A percentile compares a stretch with the other conserved stretches of the same genome.
phyloP scores from a whole-genome alignment of 2,888 invertebrate species.

The Pinctada fucata region DNA sequence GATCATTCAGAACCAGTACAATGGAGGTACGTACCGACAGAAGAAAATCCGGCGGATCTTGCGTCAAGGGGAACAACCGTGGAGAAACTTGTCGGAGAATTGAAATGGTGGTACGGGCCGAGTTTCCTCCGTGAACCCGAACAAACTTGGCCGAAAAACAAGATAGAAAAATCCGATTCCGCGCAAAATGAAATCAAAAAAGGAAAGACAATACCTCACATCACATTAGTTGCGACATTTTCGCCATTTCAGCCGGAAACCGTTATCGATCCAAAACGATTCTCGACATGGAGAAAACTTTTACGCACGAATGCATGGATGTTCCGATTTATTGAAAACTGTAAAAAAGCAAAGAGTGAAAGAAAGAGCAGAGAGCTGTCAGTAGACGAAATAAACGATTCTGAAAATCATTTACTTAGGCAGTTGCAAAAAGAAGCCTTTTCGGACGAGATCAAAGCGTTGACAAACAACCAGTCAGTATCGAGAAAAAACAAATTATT shows the following conservation, averaged over 20 bases:
- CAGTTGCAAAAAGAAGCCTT: constrained; percentile 20
- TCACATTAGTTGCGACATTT: background rate
- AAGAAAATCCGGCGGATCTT: no score
- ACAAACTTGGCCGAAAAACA: constrained; percentile 7
- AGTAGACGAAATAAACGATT: constrained; percentile 25
- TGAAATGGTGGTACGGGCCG: constrained; percentile 40
- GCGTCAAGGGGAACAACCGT: background rate
- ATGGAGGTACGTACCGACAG: constrained; percentile 33
- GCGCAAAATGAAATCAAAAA: constrained; percentile 12
- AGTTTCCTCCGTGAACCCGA: constrained; percentile 28
- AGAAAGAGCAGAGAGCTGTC: background rate
- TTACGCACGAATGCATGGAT: no score
- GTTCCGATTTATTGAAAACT: no score
- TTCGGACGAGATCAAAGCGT: constrained; percentile 10
- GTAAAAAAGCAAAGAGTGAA: no score
- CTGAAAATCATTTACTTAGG: constrained; percentile 28
- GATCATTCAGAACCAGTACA: constrained; percentile 30
- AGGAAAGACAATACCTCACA: constrained; percentile 6
- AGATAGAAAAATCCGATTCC: no score
- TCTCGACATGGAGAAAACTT: no score
- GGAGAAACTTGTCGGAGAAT: background rate
- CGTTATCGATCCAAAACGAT: no score
- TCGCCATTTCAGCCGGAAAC: background rate
- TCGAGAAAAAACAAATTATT: constrained; percentile 29
- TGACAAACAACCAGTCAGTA: constrained; percentile 9